phyloP scores from a whole-genome alignment of 23 tunicate genomes.

The Styela plicata region DNA sequence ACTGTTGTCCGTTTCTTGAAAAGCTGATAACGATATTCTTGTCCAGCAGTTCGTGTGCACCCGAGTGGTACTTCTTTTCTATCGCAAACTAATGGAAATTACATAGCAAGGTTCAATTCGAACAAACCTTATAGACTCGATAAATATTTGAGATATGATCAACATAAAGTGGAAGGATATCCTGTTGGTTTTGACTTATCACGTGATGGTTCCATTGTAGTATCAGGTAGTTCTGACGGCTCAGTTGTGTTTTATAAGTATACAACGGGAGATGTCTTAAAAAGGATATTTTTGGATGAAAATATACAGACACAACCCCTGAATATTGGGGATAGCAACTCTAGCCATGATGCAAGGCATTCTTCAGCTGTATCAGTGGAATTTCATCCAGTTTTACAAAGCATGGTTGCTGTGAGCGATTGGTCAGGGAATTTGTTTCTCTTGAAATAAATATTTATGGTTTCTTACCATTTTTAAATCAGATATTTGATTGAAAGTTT shows the following conservation, averaged over 20 bases:
- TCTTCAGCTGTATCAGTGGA: slow-evolving; percentile 48
- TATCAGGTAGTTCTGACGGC: slow-evolving; percentile 79
- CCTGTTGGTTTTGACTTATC: slow-evolving; percentile 67
- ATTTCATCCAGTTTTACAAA: slow-evolving; percentile 75
- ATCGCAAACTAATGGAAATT: slow-evolving; percentile 92
- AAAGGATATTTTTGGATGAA: not conserved
- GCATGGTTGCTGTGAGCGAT: slow-evolving; percentile 74
- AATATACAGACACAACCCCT: slow-evolving; percentile 30
- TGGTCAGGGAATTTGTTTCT: slow-evolving; percentile 69
- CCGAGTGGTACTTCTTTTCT: slow-evolving; percentile 68
- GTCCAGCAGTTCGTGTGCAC: slow-evolving; percentile 73
- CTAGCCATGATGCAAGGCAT: not conserved
- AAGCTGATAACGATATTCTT: slow-evolving; percentile 53
- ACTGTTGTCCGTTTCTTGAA: slow-evolving; percentile 43
- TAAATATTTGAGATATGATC: slow-evolving; percentile 75
- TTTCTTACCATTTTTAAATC: too few species aligned
- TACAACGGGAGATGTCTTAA: slow-evolving; percentile 34
- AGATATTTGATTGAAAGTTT: too few species aligned
- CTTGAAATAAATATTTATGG: too few species aligned
- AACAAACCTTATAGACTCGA: slow-evolving; percentile 66
- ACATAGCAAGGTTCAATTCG: slow-evolving; percentile 71
- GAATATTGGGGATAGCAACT: slow-evolving; percentile 21
- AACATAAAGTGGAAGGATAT: slow-evolving; percentile 77
- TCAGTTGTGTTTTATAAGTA: slow-evolving; percentile 71
- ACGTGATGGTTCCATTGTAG: slow-evolving; percentile 67